phyloP scores from a whole-genome alignment of 2,797 vertebrate genomes.

The Bucorvus abyssinicus region DNA sequence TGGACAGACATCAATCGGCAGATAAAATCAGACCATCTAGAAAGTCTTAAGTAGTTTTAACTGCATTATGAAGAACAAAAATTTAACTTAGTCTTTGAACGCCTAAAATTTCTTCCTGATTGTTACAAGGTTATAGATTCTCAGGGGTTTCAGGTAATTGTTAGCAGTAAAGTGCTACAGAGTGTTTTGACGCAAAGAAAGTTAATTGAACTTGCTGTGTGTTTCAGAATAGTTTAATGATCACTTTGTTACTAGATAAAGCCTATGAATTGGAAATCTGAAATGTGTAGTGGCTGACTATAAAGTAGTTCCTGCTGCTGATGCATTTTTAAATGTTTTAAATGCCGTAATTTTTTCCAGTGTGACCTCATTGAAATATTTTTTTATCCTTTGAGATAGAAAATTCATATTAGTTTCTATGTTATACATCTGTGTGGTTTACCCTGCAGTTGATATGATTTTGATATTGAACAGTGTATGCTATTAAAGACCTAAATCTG shows the following conservation, averaged over 20 bases:
- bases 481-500: constrained; percentile 57
- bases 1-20: constrained; percentile 35
- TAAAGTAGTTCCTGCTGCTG: constrained; percentile 71
- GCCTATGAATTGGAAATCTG: constrained; percentile 46
- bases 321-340: constrained; percentile 61
- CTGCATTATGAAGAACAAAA: constrained; percentile 54
- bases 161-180: constrained; percentile 39
- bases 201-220: constrained; percentile 59
- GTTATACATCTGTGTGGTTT: constrained; percentile 41
- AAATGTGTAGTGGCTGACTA: constrained; percentile 63
- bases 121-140: constrained; percentile 62
- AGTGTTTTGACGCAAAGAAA: constrained; percentile 23
- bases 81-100: constrained; percentile 26
- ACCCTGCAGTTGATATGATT: constrained; percentile 51
- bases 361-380: constrained; percentile 70
- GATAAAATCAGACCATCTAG: constrained; percentile 31
- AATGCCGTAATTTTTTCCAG: constrained; percentile 59
- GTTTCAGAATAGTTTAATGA: constrained; percentile 75
- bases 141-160: constrained; percentile 70
- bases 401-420: constrained; percentile 40
- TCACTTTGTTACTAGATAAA: constrained; percentile 66
- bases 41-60: constrained; percentile 30
- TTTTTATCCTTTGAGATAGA: constrained; percentile 56
- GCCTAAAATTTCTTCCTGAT: constrained; percentile 36
- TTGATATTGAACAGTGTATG: constrained; percentile 44